Evolutionary conservation across 2,888 invertebrate genomes (phyloP).

Genomic region (Amiota communis): DNA sequence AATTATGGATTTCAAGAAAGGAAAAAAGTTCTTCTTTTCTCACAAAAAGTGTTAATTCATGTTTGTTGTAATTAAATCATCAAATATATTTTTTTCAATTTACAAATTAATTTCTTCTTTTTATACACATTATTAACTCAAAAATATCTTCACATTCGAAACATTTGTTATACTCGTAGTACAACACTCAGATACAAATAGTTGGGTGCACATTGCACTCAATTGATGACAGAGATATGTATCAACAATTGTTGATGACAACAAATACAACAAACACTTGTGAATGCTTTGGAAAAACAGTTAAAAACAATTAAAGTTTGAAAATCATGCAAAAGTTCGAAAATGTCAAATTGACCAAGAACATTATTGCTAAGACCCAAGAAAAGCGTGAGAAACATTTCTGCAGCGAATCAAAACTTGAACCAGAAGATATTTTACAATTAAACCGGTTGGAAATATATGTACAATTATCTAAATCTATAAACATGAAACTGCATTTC

Average conservation of each 20-base stretch:
- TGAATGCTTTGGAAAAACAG: constrained; percentile 47
- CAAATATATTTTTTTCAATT: too few relatives aligned
- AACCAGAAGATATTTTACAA: constrained; percentile 62
- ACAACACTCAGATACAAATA: not conserved
- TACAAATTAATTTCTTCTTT: too few relatives aligned
- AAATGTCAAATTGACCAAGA: constrained; percentile 70
- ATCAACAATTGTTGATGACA: not conserved
- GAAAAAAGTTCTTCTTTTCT: too few relatives aligned
- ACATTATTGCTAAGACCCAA: constrained; percentile 23
- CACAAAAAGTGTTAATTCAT: too few relatives aligned
- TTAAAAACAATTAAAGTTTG: constrained; percentile 67
- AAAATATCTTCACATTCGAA: too few relatives aligned
- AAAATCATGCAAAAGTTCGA: constrained; percentile 73
- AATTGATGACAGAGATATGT: constrained; percentile 44
- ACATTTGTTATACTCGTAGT: too few relatives aligned
- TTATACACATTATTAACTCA: too few relatives aligned
- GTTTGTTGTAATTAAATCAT: too few relatives aligned
- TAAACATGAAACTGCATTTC: not conserved
- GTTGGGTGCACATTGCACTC: constrained; percentile 30
- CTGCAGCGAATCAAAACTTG: constrained; percentile 64
- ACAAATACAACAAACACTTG: constrained; percentile 30
- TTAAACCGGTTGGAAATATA: constrained; percentile 55
- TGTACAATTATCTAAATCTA: not conserved
- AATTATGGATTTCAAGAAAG: too few relatives aligned
- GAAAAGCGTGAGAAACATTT: constrained; percentile 71